These are phyloP conservation scores for Bombus consobrinus DNA, from an alignment of 1,140 invertebrate genomes.

Conservation along the genomic window DNA sequence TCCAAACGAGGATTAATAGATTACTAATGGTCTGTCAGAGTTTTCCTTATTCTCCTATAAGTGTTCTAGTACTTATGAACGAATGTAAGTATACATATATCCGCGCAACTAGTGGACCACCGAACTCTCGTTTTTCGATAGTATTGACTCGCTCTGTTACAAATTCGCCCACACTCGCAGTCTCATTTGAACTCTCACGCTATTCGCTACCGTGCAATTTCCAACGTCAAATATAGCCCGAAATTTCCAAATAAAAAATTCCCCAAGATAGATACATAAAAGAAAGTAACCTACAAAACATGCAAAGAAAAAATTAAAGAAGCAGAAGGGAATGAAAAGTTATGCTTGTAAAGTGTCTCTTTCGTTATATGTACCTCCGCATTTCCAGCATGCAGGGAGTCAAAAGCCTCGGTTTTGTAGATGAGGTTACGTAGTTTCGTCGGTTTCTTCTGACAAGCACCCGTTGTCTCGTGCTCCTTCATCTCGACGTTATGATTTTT, in stretches of 20 bases:
- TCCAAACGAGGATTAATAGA: no score
- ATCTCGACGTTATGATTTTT: slow-evolving; percentile 47
- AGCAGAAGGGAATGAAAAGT: not conserved
- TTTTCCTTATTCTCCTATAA: not conserved
- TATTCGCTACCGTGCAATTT: not conserved
- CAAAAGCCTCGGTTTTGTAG: slow-evolving; percentile 85
- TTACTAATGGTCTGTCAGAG: no score
- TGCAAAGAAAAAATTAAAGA: slow-evolving; percentile 23
- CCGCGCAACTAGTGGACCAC: slow-evolving; percentile 40
- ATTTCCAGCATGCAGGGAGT: slow-evolving; percentile 84
- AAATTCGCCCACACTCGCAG: slow-evolving; percentile 22
- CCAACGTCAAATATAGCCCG: no score
- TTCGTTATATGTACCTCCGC: slow-evolving; percentile 80
- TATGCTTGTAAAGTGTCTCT: not conserved
- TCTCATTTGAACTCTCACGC: not conserved
- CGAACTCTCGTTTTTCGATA: slow-evolving; percentile 2
- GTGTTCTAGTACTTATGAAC: not conserved
- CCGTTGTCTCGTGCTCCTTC: slow-evolving; percentile 76
- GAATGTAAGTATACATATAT: not conserved
- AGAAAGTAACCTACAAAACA: not conserved
- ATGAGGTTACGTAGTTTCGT: slow-evolving; percentile 85
- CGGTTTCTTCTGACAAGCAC: slow-evolving; percentile 81
- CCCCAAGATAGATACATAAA: not conserved
- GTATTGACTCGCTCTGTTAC: slow-evolving; percentile 30
- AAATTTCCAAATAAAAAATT: not conserved